Evolutionary conservation across 37 sponge, comb jelly and placozoan genomes (phyloP), one percentile per base, ranked within the genome.

Genomic region (Haliclona indistincta): DNA sequence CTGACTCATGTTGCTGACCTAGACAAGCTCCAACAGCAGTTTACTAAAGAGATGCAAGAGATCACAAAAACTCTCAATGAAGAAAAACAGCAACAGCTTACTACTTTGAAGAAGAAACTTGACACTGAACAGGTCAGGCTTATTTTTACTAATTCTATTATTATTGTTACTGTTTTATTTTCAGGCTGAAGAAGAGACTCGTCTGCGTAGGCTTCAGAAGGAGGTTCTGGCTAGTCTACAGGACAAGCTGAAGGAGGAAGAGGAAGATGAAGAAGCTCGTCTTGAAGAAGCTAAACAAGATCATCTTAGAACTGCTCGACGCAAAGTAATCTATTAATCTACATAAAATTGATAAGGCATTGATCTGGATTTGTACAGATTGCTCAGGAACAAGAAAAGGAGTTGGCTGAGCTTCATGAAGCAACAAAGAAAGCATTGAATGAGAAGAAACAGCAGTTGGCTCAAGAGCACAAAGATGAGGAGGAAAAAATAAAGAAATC

Each of bases 201-300:
- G n/a, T n/a, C n/a, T n/a, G n/a, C n/a, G n/a, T n/a, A n/a, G n/a
- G n/a, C n/a, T n/a, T 17, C 51, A 68, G 49, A 33, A 38, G 2
- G 22, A 60, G 1, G 30, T 29, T 58, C 43, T 83, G 41, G 25
- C 32, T 43, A 49, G 60, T 13, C 34, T 84, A 49, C 38, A 39
- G 38, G 71, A 28, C 37, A 66, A 67, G 72, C 62, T 89, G 20
- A 56, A 71, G 51, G 81, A 80, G 25, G 81, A 84, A 55, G 45
- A 81, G 68, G 90, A 89, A 3, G 78, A 85, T 0, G 86, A 90
- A 38, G 91, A 90, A 43, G 91, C 86, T 23, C 30, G 45, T 39
- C 76, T 81, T 52, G 43, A 56, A 42, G 91, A 90, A 56, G 72
- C 10, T 15, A 90, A 90, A 47, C 47, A 79, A 39, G 70, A 80